These are phyloP conservation scores for Castor canadensis DNA, from an alignment of 2,113 vertebrate species.

Conservation along the genomic window DNA sequence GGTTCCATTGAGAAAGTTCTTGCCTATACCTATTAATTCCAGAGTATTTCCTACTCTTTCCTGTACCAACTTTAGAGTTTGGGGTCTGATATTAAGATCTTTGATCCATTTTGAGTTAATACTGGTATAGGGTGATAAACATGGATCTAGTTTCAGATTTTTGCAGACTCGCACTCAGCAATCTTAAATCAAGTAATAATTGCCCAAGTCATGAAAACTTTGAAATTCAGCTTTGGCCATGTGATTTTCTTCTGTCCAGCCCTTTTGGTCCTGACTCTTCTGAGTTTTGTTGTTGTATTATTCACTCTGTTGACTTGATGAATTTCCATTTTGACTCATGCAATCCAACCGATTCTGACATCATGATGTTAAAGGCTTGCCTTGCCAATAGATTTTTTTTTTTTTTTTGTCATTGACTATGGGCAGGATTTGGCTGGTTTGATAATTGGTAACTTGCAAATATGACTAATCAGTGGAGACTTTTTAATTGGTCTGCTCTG, in stretches of 20 bases:
- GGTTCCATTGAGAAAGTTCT: no score
- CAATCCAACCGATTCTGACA: background rate
- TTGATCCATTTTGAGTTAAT: no score
- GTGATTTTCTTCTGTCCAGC: background rate
- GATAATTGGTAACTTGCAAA: conserved; percentile 28
- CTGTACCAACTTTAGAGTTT: no score
- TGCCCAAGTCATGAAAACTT: background rate
- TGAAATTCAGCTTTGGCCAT: background rate
- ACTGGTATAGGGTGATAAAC: no score
- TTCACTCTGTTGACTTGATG: background rate
- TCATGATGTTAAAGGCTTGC: conserved; percentile 6
- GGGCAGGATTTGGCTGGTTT: conserved; percentile 32
- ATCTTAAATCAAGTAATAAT: background rate
- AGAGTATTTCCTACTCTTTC: no score
- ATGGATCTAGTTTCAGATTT: no score
- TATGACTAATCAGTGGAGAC: background rate
- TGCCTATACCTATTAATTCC: no score
- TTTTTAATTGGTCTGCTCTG: conserved; percentile 52
- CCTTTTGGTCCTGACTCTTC: background rate
- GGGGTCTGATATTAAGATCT: no score
- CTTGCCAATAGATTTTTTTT: background rate
- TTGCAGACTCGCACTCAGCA: background rate
- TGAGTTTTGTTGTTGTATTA: background rate
- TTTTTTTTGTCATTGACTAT: background rate
- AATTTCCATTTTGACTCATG: conserved; percentile 56